A percentile compares a stretch with the other conserved stretches of the same genome.
Evolutionary conservation across 2,888 invertebrate genomes (phyloP).

Genomic region (Euplexia lucipara): DNA sequence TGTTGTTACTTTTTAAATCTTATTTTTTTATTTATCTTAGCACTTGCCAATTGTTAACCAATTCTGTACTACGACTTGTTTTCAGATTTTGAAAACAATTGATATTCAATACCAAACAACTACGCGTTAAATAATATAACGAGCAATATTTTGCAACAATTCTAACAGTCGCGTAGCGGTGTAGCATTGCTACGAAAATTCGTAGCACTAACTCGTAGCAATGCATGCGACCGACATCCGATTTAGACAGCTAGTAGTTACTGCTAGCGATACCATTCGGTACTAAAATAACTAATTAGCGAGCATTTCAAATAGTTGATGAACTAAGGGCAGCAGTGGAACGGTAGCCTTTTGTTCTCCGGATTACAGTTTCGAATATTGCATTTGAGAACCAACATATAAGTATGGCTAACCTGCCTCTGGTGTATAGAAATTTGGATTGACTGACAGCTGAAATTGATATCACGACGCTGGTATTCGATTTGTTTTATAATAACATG

Average conservation of each 20-base stretch:
- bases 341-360: constrained; percentile 32
- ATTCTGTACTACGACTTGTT: too few species aligned
- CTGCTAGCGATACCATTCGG: too few species aligned
- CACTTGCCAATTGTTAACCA: too few species aligned
- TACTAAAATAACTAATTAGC: constrained; percentile 30
- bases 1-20: background rate
- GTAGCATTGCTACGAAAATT: constrained; percentile 22
- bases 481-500: too few species aligned
- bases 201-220: constrained; percentile 26
- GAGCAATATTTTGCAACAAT: background rate
- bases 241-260: background rate
- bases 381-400: constrained; percentile 26
- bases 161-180: constrained; percentile 12
- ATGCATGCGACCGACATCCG: background rate
- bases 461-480: background rate
- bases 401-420: background rate
- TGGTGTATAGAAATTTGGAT: constrained; percentile 14
- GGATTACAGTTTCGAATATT: constrained; percentile 28
- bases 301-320: constrained; percentile 31
- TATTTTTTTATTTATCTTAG: background rate
- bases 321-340: background rate
- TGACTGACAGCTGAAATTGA: background rate
- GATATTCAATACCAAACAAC: too few species aligned
- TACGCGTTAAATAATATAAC: background rate
- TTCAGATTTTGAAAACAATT: too few species aligned